Evolutionary conservation across 2,113 vertebrate species (phyloP).

Genomic region (Todiramphus chloris): DNA sequence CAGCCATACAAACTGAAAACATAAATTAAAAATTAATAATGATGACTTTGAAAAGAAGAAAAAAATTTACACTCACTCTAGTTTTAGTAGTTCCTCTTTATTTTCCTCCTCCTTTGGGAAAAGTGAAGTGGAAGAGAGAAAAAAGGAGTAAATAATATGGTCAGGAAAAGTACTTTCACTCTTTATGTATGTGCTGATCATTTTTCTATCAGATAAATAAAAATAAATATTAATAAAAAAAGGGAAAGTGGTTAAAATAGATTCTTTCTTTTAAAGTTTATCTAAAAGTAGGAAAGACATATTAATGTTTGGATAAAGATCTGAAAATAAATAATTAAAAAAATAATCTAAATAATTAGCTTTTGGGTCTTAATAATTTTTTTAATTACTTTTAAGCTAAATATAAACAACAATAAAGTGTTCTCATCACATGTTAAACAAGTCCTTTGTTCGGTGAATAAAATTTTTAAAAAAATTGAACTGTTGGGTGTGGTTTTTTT

Average conservation of each 20-base stretch:
- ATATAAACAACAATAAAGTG: accelerated
- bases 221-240: not conserved
- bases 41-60: not conserved
- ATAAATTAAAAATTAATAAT: not conserved
- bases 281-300: not conserved
- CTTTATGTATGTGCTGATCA: not conserved
- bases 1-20: not conserved
- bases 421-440: not conserved
- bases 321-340: not conserved
- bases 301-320: not conserved
- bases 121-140: not conserved
- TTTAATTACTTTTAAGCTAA: not conserved
- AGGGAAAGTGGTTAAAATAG: not conserved
- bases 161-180: not conserved
- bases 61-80: not conserved
- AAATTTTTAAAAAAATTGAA: not conserved
- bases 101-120: not conserved
- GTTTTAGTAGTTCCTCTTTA: not conserved
- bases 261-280: not conserved
- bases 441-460: not conserved
- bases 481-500: not conserved
- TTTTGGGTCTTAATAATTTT: not conserved
- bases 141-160: not conserved
- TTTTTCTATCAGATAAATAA: not conserved
- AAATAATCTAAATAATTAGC: not conserved